phyloP scores from a whole-genome alignment of 2,888 invertebrate genomes.

The Masnerella sp. region DNA sequence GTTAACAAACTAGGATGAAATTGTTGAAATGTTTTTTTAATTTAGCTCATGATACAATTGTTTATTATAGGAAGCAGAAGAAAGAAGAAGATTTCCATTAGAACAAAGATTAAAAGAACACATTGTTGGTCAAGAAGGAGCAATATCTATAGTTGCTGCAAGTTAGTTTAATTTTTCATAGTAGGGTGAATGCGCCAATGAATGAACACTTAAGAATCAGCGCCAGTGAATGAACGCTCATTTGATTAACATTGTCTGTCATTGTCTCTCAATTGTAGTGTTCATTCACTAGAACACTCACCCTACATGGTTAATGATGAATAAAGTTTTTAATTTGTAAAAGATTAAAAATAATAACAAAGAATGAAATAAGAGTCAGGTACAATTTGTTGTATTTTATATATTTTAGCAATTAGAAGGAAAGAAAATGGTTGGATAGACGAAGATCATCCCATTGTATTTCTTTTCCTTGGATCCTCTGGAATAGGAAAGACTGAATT shows the following conservation, averaged over 20 bases:
- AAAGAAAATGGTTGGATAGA: constrained; percentile 97
- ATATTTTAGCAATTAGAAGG: constrained; percentile 83
- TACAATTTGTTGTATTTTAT: not conserved
- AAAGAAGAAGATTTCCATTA: constrained; percentile 88
- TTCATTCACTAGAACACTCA: no score
- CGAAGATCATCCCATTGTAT: constrained; percentile 94
- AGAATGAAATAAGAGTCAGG: no score
- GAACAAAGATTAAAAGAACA: constrained; percentile 89
- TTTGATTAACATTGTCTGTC: no score
- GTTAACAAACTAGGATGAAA: no score
- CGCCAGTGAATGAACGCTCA: no score
- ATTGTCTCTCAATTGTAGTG: no score
- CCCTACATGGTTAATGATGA: not conserved
- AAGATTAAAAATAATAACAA: no score
- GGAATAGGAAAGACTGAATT: constrained; percentile 97
- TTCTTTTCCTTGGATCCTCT: constrained; percentile 94
- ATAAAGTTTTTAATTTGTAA: not conserved
- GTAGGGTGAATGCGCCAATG: no score
- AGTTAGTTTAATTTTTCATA: constrained; percentile 69
- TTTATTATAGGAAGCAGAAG: constrained; percentile 82
- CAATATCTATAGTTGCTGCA: constrained; percentile 88
- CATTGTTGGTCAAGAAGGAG: constrained; percentile 92
- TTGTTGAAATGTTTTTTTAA: no score
- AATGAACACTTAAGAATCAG: no score
- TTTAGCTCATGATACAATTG: no score